These are phyloP conservation scores for Heterodera carotae DNA, from an alignment of 1,140 invertebrate genomes.

Conservation along the genomic window DNA sequence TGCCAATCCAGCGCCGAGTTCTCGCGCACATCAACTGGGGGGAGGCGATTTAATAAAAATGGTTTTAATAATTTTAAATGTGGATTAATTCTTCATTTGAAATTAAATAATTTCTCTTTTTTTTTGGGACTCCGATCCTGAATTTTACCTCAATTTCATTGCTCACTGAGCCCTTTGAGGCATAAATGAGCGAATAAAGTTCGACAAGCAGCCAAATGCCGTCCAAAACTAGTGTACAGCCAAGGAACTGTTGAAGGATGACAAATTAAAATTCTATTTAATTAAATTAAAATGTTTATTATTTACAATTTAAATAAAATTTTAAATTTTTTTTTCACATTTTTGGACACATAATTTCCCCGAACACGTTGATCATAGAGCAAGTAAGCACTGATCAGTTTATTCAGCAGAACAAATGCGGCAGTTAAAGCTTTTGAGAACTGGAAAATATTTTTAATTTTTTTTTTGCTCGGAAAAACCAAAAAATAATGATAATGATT, in stretches of 20 bases:
- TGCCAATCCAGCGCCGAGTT: slow-evolving; percentile 31
- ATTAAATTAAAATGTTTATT: not conserved
- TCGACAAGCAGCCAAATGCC: slow-evolving; percentile 34
- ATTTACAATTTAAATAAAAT: not conserved
- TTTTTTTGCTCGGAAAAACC: no score
- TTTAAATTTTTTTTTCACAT: slow-evolving; percentile 15
- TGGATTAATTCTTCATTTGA: no score
- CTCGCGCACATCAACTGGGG: slow-evolving; percentile 29
- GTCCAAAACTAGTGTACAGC: slow-evolving; percentile 25
- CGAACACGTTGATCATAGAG: slow-evolving; percentile 31
- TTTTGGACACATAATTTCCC: slow-evolving; percentile 27
- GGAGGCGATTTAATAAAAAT: not conserved
- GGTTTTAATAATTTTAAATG: slow-evolving; percentile 8
- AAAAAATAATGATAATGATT: no score
- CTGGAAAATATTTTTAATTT: not conserved
- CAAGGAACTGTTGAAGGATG: slow-evolving; percentile 28
- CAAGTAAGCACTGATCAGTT: slow-evolving; percentile 29
- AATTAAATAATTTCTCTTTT: no score
- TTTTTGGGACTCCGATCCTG: no score
- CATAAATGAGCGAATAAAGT: slow-evolving; percentile 20
- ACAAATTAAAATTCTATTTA: slow-evolving; percentile 5
- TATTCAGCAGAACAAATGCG: slow-evolving; percentile 29
- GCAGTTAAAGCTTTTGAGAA: slow-evolving; percentile 30
- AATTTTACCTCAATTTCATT: slow-evolving; percentile 32
- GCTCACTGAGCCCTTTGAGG: not conserved